Base-by-base conservation (phyloP, 2,113 vertebrate species). In the Bos javanicus region DNA sequence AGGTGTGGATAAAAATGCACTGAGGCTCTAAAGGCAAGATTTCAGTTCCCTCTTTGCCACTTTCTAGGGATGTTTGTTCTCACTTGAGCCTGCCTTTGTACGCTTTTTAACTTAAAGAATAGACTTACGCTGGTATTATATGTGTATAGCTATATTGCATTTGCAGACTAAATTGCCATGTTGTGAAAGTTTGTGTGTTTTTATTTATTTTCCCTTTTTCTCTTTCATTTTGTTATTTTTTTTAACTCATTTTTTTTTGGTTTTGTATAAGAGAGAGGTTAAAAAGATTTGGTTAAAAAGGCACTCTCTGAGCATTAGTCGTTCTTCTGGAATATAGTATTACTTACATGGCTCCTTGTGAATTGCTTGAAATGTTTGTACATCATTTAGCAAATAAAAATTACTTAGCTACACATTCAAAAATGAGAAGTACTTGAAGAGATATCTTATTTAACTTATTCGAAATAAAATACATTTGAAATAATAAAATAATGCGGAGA, bases 11-110 rank as follows among this genome's bases (percentile, higher is more conserved):
- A 88, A 80, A 67, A 59, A 48, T 76, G 23, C 25, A 33, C 5
- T 5, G 14, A n/a, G 13, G 7, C 76, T 16, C 52, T 46, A 5
- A n/a, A 26, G 14, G n/a, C 10, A 71, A 33, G 43, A 5, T 64
- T 52, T 23, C 2, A 1, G 3, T 30, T 9, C 28, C 15, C 33
- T 62, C 6, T 80, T 50, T 39, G 14, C 17, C 10, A 25, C 52
- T 78, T 64, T 33, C 43, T 62, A 28, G 14, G 30, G 26, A 39
- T 0, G 67, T 99, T 99, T 99, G 98, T 99, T 99, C 99, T 99
- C 99, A 99, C 99, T 99, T 99, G 99, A 99, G 99, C 99, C 99
- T 99, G 99, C 99, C 99, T 99, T 99, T 99, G 98, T 99, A 99
- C 98, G 99, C 99, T 99, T 99, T 99, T 99, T 93, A 99, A 99